phyloP scores from a whole-genome alignment of 1,140 invertebrate species.

The Acromyrmex heyeri region DNA sequence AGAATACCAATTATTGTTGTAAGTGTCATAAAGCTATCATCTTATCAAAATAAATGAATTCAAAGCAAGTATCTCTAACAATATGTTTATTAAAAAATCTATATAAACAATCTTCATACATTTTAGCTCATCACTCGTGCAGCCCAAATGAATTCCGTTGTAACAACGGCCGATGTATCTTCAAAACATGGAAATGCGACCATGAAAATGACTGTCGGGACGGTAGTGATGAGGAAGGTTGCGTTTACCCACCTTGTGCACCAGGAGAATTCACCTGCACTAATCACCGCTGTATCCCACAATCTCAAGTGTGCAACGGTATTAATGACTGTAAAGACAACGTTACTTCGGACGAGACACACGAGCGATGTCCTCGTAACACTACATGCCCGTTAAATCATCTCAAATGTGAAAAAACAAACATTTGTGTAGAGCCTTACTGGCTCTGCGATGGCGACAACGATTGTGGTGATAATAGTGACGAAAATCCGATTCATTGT shows the following conservation, averaged over 20 bases:
- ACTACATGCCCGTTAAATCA: constrained; percentile 95
- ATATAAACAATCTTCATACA: constrained; percentile 65
- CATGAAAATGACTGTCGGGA: constrained; percentile 98
- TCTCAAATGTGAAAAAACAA: constrained; percentile 96
- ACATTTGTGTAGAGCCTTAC: constrained; percentile 98
- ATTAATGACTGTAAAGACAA: constrained; percentile 98
- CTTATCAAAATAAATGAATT: constrained; percentile 1
- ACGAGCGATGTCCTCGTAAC: constrained; percentile 94
- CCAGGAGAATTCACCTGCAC: constrained; percentile 97
- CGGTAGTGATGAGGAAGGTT: constrained; percentile 96
- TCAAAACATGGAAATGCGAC: constrained; percentile 97
- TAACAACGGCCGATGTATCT: constrained; percentile 97
- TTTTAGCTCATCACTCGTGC: constrained; percentile 95
- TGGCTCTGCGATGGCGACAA: constrained; percentile 98
- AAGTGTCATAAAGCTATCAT: constrained; percentile 78
- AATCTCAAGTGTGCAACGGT: constrained; percentile 96
- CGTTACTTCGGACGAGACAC: constrained; percentile 95
- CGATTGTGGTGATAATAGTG: constrained; percentile 98
- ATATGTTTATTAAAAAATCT: constrained; percentile 15
- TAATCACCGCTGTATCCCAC: constrained; percentile 96
- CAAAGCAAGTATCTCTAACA: not conserved
- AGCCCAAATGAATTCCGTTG: constrained; percentile 97
- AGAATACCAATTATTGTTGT: constrained; percentile 96
- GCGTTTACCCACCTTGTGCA: constrained; percentile 95
- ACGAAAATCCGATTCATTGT: constrained; percentile 97